Evolutionary conservation across 2,888 invertebrate genomes (phyloP), one percentile per base, ranked within the genome.

Genomic region (Netelia inedita): DNA sequence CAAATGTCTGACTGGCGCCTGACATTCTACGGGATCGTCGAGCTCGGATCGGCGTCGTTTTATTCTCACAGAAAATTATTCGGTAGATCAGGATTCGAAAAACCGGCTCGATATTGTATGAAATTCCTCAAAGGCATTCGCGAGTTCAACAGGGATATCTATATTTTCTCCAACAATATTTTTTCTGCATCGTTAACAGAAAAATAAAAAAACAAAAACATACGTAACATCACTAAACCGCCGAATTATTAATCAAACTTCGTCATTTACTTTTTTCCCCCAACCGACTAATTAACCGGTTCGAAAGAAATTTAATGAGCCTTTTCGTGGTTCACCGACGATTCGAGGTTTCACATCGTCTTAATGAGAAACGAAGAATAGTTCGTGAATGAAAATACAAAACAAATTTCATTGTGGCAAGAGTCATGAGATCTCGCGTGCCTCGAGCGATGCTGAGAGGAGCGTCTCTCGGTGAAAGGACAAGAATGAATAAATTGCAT

Each of bases 401-500:
- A 46, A 16, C 28, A 28, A 69, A n/a, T 21, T 28, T 50, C 61
- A 61, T n/a, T 35, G 69, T 63, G 50, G 41, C 57, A 55, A 21
- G 46, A 79, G 59, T 46, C 46, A 69, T 74, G 66, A 28, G 63
- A 41, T 35, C 28, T 59, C 73, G 55, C 66, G 43, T 43, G 19
- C 10, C 16, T 23, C 43, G 55, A 21, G 72, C 61, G 41, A 79
- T 53, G 72, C 35, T 57, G 65, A 66, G 65, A 66, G 74, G 68
- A 53, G 72, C 80, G 72, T 76, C 76, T 80, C 79, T 66, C 78
- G 71, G 74, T 73, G 84, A 84, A 81, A 81, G 84, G 78, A 78
- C 73, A 73, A 53, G 71, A 78, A 72, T 76, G 75, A 16, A 59
- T 53, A 28, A 63, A 78, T 84, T 84, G 84, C 81, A 81, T 81